phyloP scores from a whole-genome alignment of 2,797 vertebrate species.

The Falco naumanni region DNA sequence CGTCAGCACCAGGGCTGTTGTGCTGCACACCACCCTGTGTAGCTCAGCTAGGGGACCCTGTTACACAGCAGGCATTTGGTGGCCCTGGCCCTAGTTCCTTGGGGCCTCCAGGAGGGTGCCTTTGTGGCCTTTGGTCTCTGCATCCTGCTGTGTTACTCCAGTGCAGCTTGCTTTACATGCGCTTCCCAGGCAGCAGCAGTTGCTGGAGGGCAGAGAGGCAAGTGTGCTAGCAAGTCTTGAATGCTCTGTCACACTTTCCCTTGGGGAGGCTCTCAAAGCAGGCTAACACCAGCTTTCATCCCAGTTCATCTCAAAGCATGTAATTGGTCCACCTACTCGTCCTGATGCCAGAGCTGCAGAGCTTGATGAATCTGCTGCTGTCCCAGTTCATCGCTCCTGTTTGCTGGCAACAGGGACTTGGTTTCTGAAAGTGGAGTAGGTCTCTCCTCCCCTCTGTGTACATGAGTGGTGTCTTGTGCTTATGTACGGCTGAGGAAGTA shows the following conservation, averaged over 20 bases:
- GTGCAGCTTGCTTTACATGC: neutral
- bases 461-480: neutral
- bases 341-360: neutral
- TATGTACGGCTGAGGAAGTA: neutral
- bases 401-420: slow-evolving; percentile 6
- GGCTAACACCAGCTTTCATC: neutral
- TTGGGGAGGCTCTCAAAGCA: neutral
- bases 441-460: neutral
- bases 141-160: neutral
- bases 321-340: neutral
- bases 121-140: neutral
- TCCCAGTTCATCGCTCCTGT: slow-evolving; percentile 13
- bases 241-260: neutral
- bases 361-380: neutral
- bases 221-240: neutral
- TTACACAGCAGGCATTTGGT: neutral
- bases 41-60: neutral
- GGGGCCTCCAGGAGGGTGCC: neutral
- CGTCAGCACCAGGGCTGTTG: neutral
- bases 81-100: neutral
- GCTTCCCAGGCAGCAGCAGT: neutral
- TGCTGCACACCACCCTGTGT: neutral
- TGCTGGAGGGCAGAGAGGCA: neutral
- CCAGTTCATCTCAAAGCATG: neutral
- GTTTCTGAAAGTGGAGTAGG: slow-evolving; percentile 21